Percentiles rank a stretch among this genome's conserved stretches.
Evolutionary conservation across 2,113 vertebrate genomes (phyloP).

Genomic region (Microcebus griseorufus): DNA sequence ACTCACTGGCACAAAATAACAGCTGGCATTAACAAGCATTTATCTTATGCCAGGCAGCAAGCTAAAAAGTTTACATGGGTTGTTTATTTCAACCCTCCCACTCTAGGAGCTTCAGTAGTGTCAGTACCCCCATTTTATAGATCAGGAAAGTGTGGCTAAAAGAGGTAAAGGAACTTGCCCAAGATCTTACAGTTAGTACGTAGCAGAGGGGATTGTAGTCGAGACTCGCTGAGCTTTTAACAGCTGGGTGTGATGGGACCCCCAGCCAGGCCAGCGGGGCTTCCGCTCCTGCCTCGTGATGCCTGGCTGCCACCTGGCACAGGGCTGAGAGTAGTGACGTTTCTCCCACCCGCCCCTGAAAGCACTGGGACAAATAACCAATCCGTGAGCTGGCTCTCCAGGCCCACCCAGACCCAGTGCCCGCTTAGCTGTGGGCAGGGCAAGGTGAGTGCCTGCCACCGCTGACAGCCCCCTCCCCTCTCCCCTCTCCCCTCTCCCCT

Average conservation of each 20-base stretch:
- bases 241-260: not conserved
- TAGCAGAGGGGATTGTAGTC: not conserved
- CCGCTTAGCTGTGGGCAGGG: not conserved
- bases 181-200: not conserved
- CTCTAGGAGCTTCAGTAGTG: not conserved
- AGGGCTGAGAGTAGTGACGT: too few species aligned
- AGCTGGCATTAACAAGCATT: not conserved
- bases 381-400: not conserved
- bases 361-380: not conserved
- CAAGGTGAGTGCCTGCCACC: fast-evolving
- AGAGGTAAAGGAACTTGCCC: not conserved
- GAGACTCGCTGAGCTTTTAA: not conserved
- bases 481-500: too few species aligned
- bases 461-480: not conserved
- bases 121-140: not conserved
- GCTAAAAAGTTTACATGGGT: not conserved
- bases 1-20: not conserved
- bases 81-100: not conserved
- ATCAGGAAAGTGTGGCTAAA: not conserved
- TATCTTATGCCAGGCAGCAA: too few species aligned
- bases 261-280: fast-evolving
- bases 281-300: not conserved
- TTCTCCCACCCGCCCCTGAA: not conserved
- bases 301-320: not conserved
- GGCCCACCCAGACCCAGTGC: not conserved